Evolutionary conservation across 2,888 invertebrate species (phyloP), one percentile per base, ranked within the genome.

Genomic region (Hipparchia semele): DNA sequence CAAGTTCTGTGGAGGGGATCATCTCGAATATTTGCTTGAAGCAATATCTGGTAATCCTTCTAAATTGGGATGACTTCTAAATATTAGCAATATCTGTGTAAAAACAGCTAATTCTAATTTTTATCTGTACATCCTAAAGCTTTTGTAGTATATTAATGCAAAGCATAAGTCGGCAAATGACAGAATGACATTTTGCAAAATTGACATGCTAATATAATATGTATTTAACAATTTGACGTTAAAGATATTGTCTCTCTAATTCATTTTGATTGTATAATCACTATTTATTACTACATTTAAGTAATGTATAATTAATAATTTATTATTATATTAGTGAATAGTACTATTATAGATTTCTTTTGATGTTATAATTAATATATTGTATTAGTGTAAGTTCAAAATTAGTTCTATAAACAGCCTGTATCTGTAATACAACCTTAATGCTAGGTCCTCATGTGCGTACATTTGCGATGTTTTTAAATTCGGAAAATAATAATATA

Each of bases 221-320:
- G 33, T 72, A 72, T 72, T 75, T 73, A 69, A 74, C 69, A 60
- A 79, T 86, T 89, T 87, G 87, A 87, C 89, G 87, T 90, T 89
- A 86, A 89, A 88, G 88, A 92, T 93, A 92, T 92, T 91, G 91
- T 89, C 92, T 92, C 91, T 92, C 91, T 93, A 87, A 88, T 87
- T 89, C 79, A 82, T 86, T 64, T 92, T 91, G 84, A 87, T 89
- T 88, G 84, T 91, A 88, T 93, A 92, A 91, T 92, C 90, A 86
- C 90, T 93, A 93, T 92, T 93, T 93, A 93, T 93, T 92, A 90
- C 90, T 90, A 92, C 83, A 90, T 90, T 90, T 92, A 92, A 91
- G 92, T 93, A 92, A 92, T 84, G 88, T 91, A 90, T 92, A 88
- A 86, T 84, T 84, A 89, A 90, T 92, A 91, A 92, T 93, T 93